Percentiles rank a stretch among this genome's conserved stretches.
Conservation (phyloP, 37 sponge, comb jelly and placozoan genomes). For the Petrosia ficiformis region DNA sequence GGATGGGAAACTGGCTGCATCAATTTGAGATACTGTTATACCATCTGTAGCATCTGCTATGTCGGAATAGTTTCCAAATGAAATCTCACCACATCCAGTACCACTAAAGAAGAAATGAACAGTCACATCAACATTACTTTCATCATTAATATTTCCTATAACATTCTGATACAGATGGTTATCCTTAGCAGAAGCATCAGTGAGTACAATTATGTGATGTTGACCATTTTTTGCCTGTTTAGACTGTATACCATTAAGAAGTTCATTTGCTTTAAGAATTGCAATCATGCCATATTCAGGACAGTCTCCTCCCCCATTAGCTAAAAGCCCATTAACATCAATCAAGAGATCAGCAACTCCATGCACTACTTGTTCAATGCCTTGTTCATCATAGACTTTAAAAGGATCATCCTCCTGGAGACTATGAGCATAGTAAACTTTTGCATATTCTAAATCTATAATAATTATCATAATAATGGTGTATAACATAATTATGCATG, state of each 20-base stretch:
- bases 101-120: constrained; percentile 32
- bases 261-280: constrained; percentile 2
- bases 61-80: background rate
- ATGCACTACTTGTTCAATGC: background rate
- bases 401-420: background rate
- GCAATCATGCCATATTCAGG: constrained; percentile 33
- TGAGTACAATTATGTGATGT: constrained; percentile 32
- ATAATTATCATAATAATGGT: too few relatives aligned
- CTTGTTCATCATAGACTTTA: background rate
- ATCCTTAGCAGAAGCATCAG: constrained; percentile 38
- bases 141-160: background rate
- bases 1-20: background rate
- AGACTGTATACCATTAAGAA: constrained; percentile 6
- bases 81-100: background rate
- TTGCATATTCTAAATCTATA: background rate
- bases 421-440: background rate
- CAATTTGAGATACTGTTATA: background rate
- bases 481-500: too few relatives aligned
- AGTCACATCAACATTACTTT: background rate
- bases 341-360: constrained; percentile 9
- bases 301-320: constrained; percentile 44
- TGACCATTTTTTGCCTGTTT: background rate
- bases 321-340: constrained; percentile 9
- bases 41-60: background rate
- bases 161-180: constrained; percentile 6